These are phyloP conservation scores for Ovis canadensis DNA, from an alignment of 2,113 vertebrate species.

Conservation along the genomic window DNA sequence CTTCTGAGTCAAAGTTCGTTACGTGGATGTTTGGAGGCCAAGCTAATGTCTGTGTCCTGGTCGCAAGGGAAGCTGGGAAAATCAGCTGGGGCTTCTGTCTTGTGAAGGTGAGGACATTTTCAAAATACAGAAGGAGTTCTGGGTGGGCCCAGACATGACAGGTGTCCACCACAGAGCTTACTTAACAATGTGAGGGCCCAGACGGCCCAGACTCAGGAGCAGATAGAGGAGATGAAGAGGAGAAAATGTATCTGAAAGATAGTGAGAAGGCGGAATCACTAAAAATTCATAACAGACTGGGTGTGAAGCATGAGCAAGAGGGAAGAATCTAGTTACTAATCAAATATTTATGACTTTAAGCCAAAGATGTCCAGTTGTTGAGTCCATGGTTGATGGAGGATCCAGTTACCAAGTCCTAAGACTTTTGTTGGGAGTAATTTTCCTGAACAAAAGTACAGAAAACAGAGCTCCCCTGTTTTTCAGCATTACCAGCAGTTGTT, in stretches of 20 bases:
- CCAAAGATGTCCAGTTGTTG: not conserved
- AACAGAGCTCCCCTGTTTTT: not conserved
- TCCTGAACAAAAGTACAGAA: not conserved
- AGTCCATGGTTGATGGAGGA: not conserved
- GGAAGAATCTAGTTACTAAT: not conserved
- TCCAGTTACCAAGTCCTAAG: not conserved
- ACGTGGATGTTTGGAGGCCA: not conserved
- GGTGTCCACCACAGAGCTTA: not conserved
- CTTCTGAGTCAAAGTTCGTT: not conserved
- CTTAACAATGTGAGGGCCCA: not conserved
- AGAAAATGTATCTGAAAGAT: not conserved
- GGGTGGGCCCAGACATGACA: not conserved
- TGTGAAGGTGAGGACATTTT: not conserved
- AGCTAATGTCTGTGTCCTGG: not conserved
- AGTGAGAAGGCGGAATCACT: not conserved
- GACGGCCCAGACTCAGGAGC: not conserved
- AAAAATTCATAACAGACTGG: not conserved
- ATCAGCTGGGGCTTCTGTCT: not conserved
- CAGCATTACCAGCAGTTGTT: not conserved
- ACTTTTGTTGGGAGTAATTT: not conserved
- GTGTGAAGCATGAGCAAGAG: not conserved
- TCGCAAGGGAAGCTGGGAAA: not conserved
- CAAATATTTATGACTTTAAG: not conserved
- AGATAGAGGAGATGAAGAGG: not conserved
- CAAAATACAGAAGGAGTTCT: not conserved